Evolutionary conservation across 2,888 invertebrate genomes (phyloP), one percentile per base, ranked within the genome.

Genomic region (Pseudococcus viburni): DNA sequence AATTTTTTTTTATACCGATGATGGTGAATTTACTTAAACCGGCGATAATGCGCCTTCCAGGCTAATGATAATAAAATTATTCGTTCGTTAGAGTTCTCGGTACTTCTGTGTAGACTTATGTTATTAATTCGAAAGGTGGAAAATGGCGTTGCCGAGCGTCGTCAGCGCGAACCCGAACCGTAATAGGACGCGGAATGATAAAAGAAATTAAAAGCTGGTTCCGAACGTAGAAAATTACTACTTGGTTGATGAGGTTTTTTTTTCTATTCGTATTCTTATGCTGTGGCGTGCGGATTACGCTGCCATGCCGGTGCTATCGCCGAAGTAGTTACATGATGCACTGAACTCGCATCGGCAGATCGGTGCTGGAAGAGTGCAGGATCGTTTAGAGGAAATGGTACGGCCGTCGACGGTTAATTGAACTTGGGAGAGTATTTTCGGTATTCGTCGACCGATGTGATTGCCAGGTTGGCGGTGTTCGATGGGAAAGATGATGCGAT

Each of bases 31-130:
- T 26, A 19, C 68, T 26, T 26, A 22, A 64, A 64, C 46, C 19
- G 84, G 73, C 59, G 22, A 51, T 51, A 39, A 39, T 51, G 86
- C 51, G 86, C 83, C 64, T 87, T 73, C 19, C 85, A 48, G 86
- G 86, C 86, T 86, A 86, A 86, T 73, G 86, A 86, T 77, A 46
- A 86, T 86, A 86, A 86, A 86, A 86, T 86, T 86, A 86, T 86
- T 73, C 73, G 22, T 86, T 73, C 86, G 39, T 68, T 68, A 46
- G 86, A 68, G 12, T 8, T 46, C 8, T 46, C 9, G 46, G 46
- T 46, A 46, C 46, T 51, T 15, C 51, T 51, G 9, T 51, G 15
- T n/a, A 64, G 7, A 64, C 64, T 64, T 64, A 64, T 64, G 68
- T 64, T 86, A 83, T 46, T 83, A 84, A 84, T 83, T 77, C 26